Evolutionary conservation across 2,888 invertebrate genomes (phyloP).

Genomic region (Carpatolechia fugitivella): DNA sequence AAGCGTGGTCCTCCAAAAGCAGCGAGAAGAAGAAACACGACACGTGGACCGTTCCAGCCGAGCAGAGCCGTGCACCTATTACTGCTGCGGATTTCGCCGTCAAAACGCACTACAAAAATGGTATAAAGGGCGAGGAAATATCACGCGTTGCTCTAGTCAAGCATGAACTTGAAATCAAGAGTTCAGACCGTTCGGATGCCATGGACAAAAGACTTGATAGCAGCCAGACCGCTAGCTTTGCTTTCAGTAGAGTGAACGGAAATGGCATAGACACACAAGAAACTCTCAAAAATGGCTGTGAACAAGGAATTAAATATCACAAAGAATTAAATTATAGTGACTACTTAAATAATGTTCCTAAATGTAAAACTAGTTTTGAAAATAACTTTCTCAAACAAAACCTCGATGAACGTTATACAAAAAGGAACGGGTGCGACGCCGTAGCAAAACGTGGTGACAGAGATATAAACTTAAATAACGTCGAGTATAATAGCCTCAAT

Average conservation of each 20-base stretch:
- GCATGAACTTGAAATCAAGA: conserved; percentile 70
- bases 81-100: conserved; percentile 57
- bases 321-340: conserved; percentile 70
- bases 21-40: conserved; percentile 69
- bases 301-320: conserved; percentile 65
- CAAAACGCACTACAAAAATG: conserved; percentile 51
- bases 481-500: conserved; percentile 69
- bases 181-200: conserved; percentile 54
- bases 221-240: conserved; percentile 59
- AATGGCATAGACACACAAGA: conserved; percentile 71
- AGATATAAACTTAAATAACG: conserved; percentile 66
- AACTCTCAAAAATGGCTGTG: conserved; percentile 75
- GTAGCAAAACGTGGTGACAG: conserved; percentile 64
- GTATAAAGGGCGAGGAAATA: conserved; percentile 50
- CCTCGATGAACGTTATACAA: conserved; percentile 66
- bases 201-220: conserved; percentile 50
- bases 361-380: conserved; percentile 75
- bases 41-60: conserved; percentile 66
- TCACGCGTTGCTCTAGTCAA: conserved; percentile 67
- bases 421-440: conserved; percentile 68
- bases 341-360: conserved; percentile 76
- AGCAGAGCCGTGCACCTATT: conserved; percentile 59
- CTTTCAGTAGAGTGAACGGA: conserved; percentile 59
- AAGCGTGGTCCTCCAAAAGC: conserved; percentile 72
- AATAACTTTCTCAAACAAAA: conserved; percentile 72